phyloP scores from a whole-genome alignment of 2,113 vertebrate genomes.

The Protomyctophum bolini region DNA sequence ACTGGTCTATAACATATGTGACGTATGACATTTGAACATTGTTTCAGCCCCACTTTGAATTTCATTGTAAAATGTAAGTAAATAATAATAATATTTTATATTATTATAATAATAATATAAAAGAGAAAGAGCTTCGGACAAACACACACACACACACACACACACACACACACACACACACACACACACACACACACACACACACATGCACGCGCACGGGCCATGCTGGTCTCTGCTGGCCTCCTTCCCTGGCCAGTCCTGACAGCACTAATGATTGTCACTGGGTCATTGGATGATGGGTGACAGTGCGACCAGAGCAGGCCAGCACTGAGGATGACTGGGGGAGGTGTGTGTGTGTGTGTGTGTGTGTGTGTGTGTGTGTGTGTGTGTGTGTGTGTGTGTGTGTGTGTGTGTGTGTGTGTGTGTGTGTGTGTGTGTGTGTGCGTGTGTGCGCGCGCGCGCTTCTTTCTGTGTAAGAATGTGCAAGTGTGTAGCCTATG shows the following conservation, averaged over 20 bases:
- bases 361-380: background rate
- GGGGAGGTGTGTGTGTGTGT: conserved; percentile 1
- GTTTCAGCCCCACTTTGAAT: too few relatives aligned
- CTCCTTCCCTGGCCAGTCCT: conserved; percentile 58
- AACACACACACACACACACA: background rate
- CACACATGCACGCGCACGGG: conserved; percentile 4
- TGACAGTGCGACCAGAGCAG: conserved; percentile 60
- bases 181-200: conserved; percentile 10
- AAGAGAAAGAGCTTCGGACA: background rate
- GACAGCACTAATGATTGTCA: conserved; percentile 72
- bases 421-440: background rate
- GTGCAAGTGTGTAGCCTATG: too few relatives aligned
- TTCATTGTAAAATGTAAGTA: too few relatives aligned
- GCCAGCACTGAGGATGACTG: conserved; percentile 29
- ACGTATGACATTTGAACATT: too few relatives aligned
- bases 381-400: background rate
- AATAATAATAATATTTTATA: too few relatives aligned
- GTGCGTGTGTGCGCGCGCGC: too few relatives aligned
- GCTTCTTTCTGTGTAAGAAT: background rate
- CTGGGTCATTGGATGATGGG: conserved; percentile 54
- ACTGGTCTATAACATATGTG: too few relatives aligned
- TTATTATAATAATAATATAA: too few relatives aligned
- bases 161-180: background rate
- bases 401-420: conserved; percentile 1
- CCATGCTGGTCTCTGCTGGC: conserved; percentile 44